Base-by-base conservation (phyloP, 1,140 invertebrate genomes). In the Paralvinella palmiformis region DNA sequence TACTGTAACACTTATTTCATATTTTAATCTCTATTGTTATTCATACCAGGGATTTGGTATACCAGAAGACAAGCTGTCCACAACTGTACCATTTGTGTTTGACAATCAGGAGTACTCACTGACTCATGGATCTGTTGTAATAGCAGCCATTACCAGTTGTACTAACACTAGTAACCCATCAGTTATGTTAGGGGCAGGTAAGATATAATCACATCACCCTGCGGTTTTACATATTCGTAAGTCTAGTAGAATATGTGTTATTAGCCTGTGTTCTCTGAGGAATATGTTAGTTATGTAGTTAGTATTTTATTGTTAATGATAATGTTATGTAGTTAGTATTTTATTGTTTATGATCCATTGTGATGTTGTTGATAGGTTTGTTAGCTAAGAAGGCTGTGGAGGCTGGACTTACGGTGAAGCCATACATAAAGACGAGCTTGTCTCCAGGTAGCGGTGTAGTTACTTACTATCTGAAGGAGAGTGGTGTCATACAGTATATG, bases 91-190 rank as follows among this genome's bases (percentile, higher is more conserved):
- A 66, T 91, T 98, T 75, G 84, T 87, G 22, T 93, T 84, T 81
- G 88, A 92, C 68, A 89, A 88, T 1, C 84, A 88, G 65, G 87
- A 92, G 69, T 96, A 95, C 75, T 85, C 80, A n/a, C 82, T 98
- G 24, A 85, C 77, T 1, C 95, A 98, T 80, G 95, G 95, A 5
- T 94, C 91, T 0, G 94, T 98, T 10, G 90, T 99, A 20, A 97
- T 98, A 70, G 93, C 94, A 0, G 94, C 96, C 24, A 98, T 99
- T 68, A 99, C 96, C 0, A 93, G 90, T 48, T 98, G 96, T 81
- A 99, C 96, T 17, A 99, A 99, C 78, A 98, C 96, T 1, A 93
- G 90, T 65, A 99, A 99, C 79, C 96, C 96, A 0, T 94, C 91
- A 68, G 94, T 98, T 4, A 98, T 98, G 94, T 83, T 98, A 22